Percentiles rank a stretch among this genome's conserved stretches.
Evolutionary conservation across 2,797 vertebrate genomes (phyloP).

Genomic region (Lateolabrax maculatus): DNA sequence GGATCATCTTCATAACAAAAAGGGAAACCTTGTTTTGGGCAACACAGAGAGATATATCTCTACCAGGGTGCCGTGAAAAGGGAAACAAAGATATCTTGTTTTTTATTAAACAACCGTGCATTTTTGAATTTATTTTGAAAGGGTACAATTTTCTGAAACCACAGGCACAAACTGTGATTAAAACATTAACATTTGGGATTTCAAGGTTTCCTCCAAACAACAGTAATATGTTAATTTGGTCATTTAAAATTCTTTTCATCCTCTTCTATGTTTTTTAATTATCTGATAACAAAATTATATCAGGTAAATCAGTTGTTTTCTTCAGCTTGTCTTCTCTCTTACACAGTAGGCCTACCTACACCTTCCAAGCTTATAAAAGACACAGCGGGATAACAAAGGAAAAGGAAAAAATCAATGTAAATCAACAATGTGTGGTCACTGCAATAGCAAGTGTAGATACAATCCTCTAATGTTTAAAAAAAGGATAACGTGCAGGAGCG

Average conservation of each 20-base stretch:
- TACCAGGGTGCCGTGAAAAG: neutral
- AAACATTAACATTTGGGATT: constrained; percentile 3
- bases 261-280: constrained; percentile 11
- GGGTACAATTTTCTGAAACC: neutral
- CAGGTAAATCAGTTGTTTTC: constrained; percentile 20
- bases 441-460: constrained; percentile 33
- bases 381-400: constrained; percentile 51
- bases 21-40: constrained; percentile 7
- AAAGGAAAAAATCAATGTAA: constrained; percentile 60
- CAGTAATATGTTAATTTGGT: constrained; percentile 5
- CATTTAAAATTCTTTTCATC: constrained; percentile 18
- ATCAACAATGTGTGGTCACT: constrained; percentile 59
- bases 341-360: too few relatives aligned
- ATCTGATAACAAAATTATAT: constrained; percentile 28
- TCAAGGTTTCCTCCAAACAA: neutral
- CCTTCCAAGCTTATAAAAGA: constrained; percentile 39
- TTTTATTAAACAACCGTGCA: neutral
- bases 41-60: constrained; percentile 7
- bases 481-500: constrained; percentile 36
- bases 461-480: constrained; percentile 44
- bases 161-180: neutral
- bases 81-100: neutral
- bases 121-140: neutral
- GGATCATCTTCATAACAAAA: constrained; percentile 4
- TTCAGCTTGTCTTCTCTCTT: constrained; percentile 9